Evolutionary conservation across 2,888 invertebrate genomes (phyloP).

Genomic region (Cetonia aurata): DNA sequence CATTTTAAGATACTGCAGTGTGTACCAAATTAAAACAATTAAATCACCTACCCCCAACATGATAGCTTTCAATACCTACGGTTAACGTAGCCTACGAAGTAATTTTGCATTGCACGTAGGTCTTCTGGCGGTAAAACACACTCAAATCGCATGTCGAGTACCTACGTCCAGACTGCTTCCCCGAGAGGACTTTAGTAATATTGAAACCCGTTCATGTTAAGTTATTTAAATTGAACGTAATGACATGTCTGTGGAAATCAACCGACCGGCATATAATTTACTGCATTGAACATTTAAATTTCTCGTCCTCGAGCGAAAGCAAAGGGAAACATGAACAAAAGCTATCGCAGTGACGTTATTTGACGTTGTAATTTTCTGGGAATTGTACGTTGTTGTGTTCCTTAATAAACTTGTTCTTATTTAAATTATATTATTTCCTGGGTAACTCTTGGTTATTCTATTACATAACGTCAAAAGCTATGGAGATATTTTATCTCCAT

Average conservation of each 20-base stretch:
- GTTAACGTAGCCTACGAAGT: too few relatives aligned
- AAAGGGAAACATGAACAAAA: background rate
- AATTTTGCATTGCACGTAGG: too few relatives aligned
- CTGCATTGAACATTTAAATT: slow-evolving; percentile 14
- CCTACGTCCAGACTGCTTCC: slow-evolving; percentile 6
- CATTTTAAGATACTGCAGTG: too few relatives aligned
- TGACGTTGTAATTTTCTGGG: slow-evolving; percentile 18
- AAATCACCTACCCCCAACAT: too few relatives aligned
- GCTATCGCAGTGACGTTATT: background rate
- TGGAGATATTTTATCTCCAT: too few relatives aligned
- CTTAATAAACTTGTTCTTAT: too few relatives aligned
- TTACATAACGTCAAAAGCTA: too few relatives aligned
- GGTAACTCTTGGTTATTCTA: too few relatives aligned
- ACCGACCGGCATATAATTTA: slow-evolving; percentile 5
- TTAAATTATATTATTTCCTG: too few relatives aligned
- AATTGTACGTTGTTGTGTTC: background rate
- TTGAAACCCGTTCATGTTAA: slow-evolving; percentile 10
- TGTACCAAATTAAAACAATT: too few relatives aligned
- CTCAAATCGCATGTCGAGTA: background rate
- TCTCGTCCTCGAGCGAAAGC: slow-evolving; percentile 19
- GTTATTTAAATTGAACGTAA: slow-evolving; percentile 19
- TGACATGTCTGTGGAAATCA: slow-evolving; percentile 22
- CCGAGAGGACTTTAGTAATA: slow-evolving; percentile 20
- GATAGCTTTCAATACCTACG: too few relatives aligned
- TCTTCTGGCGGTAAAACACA: background rate